Percentiles rank a stretch among this genome's conserved stretches.
phyloP scores from a whole-genome alignment of 2,797 vertebrate genomes.

The Bufotes viridis region DNA sequence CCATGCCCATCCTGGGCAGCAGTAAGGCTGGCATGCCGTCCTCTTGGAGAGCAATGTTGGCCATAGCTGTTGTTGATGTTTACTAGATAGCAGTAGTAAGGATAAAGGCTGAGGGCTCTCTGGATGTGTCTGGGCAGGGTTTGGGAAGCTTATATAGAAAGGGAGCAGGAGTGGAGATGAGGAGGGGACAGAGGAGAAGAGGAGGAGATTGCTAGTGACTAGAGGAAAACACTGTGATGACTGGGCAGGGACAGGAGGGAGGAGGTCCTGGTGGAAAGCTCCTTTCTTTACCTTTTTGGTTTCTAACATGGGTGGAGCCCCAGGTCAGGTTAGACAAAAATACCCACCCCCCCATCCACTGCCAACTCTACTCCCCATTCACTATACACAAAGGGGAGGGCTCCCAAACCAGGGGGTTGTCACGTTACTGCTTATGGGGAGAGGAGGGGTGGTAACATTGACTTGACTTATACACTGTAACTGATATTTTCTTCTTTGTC shows the following conservation, averaged over 20 bases:
- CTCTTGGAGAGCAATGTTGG: slow-evolving; percentile 45
- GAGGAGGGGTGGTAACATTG: slow-evolving; percentile 30
- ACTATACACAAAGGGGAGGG: slow-evolving; percentile 20
- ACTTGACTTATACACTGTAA: slow-evolving; percentile 43
- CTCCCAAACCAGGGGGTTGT: not conserved
- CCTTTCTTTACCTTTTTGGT: slow-evolving; percentile 48
- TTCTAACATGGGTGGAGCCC: slow-evolving; percentile 21
- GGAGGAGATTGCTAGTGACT: slow-evolving; percentile 18
- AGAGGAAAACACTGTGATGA: slow-evolving; percentile 37
- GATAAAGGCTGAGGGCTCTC: slow-evolving; percentile 7
- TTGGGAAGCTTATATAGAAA: slow-evolving; percentile 60
- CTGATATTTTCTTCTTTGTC: slow-evolving; percentile 46
- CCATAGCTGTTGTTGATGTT: slow-evolving; percentile 42
- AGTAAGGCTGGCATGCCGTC: slow-evolving; percentile 24
- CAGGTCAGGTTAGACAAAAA: slow-evolving; percentile 35
- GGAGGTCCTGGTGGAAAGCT: not conserved
- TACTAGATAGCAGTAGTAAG: not conserved
- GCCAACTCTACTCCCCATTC: slow-evolving; percentile 38
- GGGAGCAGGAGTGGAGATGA: slow-evolving; percentile 46
- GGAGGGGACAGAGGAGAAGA: slow-evolving; percentile 34
- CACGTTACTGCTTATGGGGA: slow-evolving; percentile 23
- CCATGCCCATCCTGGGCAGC: slow-evolving; percentile 39
- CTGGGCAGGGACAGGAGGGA: slow-evolving; percentile 23
- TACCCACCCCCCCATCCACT: not conserved
- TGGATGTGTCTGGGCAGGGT: slow-evolving; percentile 51